Percentiles rank a stretch among this genome's conserved stretches.
phyloP scores from a whole-genome alignment of 2,888 invertebrate genomes.

The Dryomyza anilis region DNA sequence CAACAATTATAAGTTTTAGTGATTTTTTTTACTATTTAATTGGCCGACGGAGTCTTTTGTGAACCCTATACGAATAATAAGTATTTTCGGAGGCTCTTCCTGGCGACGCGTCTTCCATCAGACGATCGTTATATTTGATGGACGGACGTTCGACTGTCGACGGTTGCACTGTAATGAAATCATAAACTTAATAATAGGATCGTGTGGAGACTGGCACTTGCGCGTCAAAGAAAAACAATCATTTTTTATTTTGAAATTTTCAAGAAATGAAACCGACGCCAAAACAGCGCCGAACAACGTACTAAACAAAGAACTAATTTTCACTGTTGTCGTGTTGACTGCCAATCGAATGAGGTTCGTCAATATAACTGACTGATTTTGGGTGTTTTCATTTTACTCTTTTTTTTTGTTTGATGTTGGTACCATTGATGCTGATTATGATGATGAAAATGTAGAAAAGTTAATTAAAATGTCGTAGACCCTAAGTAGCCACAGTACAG shows the following conservation, averaged over 20 bases:
- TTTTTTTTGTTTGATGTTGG: no score
- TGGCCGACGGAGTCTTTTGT: no score
- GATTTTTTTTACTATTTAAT: constrained; percentile 35
- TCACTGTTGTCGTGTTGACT: background rate
- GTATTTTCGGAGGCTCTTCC: constrained; percentile 1
- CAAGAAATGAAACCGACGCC: background rate
- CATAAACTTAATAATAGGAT: constrained; percentile 24
- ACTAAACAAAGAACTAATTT: background rate
- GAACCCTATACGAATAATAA: no score
- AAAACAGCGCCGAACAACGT: background rate
- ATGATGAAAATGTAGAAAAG: no score
- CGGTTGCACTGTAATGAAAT: constrained; percentile 23
- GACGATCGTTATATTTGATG: no score
- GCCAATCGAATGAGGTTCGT: background rate
- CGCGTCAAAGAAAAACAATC: constrained; percentile 19
- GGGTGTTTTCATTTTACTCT: no score
- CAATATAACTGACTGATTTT: no score
- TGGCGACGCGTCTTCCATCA: no score
- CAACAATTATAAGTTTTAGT: constrained; percentile 31
- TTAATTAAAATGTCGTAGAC: constrained; percentile 31
- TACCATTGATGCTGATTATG: no score
- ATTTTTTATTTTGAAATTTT: background rate
- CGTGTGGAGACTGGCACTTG: constrained; percentile 25
- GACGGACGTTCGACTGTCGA: no score
- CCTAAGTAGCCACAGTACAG: background rate